Percentiles rank a stretch among this genome's conserved stretches.
phyloP scores from a whole-genome alignment of 2,113 vertebrate genomes.

The Sinocyclocheilus rhinocerous region DNA sequence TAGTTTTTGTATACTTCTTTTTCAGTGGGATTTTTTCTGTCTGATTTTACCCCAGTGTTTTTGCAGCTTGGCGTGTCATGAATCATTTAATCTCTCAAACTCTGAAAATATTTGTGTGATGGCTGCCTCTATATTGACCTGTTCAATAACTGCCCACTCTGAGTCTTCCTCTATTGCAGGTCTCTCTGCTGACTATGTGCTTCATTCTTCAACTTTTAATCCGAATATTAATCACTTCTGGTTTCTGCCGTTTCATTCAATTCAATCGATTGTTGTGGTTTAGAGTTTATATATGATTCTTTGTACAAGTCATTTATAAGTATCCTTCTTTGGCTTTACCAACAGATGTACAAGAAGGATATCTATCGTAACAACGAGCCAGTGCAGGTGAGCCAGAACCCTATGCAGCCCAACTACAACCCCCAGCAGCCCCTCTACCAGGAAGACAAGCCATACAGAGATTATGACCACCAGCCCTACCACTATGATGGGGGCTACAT shows the following conservation, averaged over 20 bases:
- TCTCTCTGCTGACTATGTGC: conserved; percentile 69
- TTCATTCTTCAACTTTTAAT: conserved; percentile 71
- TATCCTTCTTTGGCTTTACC: conserved; percentile 44
- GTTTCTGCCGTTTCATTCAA: conserved; percentile 45
- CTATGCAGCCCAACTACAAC: conserved; percentile 84
- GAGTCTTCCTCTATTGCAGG: conserved; percentile 81
- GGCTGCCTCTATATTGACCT: conserved; percentile 56
- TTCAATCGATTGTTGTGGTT: conserved; percentile 39
- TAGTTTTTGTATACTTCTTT: not conserved
- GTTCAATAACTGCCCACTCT: conserved; percentile 74
- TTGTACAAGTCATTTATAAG: not conserved
- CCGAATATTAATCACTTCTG: conserved; percentile 60
- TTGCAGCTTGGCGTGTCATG: conserved; percentile 12
- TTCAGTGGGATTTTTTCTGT: not conserved
- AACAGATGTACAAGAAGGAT: conserved; percentile 90
- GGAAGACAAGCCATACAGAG: conserved; percentile 84
- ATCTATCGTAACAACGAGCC: conserved; percentile 77
- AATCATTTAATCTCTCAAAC: conserved; percentile 20
- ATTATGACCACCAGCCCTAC: conserved; percentile 85
- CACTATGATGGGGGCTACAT: conserved; percentile 82
- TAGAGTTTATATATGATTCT: not conserved
- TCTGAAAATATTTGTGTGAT: conserved; percentile 54
- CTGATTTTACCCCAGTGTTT: conserved; percentile 10
- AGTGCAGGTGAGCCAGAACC: conserved; percentile 72
- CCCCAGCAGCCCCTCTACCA: conserved; percentile 74